Conservation (phyloP, 2,113 vertebrate species). For the Stegostoma tigrinum region DNA sequence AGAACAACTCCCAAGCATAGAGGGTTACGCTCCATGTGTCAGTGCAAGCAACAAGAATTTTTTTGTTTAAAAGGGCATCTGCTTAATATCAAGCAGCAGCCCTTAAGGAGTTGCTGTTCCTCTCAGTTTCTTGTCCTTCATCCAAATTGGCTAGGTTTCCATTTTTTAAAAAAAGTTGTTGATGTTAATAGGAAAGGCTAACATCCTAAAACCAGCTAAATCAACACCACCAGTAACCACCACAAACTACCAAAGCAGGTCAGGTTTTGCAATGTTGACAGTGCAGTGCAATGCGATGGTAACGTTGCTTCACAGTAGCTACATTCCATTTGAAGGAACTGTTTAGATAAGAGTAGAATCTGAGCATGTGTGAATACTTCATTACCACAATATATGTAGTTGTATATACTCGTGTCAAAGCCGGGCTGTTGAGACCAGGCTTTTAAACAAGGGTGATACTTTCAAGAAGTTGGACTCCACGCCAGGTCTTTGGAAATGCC, state of each 20-base stretch:
- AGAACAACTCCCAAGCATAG: neutral
- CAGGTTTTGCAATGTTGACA: neutral
- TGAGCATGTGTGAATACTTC: neutral
- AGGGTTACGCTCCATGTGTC: neutral
- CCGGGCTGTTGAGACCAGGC: no score
- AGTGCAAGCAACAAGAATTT: neutral
- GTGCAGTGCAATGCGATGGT: neutral
- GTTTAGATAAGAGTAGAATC: neutral
- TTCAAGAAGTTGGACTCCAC: no score
- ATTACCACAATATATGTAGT: neutral
- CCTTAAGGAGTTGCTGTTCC: neutral
- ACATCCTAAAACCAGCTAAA: neutral
- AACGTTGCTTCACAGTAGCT: neutral
- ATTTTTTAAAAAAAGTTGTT: neutral
- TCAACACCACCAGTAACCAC: neutral
- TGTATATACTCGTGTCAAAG: no score
- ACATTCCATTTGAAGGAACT: neutral
- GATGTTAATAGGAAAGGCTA: neutral
- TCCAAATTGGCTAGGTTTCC: no score
- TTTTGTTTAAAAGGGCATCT: neutral
- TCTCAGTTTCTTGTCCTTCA: neutral
- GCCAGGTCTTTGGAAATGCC: no score
- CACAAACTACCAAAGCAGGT: neutral
- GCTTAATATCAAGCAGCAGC: neutral
- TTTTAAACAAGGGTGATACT: no score